These are phyloP conservation scores for Microtus richardsoni DNA, from an alignment of 2,113 vertebrate species.

Conservation along the genomic window DNA sequence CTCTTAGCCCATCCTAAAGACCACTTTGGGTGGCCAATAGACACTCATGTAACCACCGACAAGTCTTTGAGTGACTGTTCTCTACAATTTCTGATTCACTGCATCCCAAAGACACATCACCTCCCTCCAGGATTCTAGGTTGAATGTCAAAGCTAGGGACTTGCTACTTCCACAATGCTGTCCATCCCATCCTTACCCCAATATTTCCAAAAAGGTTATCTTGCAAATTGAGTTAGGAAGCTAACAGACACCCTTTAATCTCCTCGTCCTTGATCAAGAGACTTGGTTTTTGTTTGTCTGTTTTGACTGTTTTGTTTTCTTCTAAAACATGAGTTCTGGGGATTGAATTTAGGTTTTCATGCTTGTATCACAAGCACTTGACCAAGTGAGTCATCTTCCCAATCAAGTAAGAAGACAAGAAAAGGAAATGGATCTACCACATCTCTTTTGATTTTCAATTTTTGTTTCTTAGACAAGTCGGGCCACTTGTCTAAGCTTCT, in stretches of 20 bases:
- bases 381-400: neutral
- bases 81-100: neutral
- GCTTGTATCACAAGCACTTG: neutral
- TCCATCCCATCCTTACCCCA: no score
- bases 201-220: accelerated
- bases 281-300: neutral
- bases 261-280: neutral
- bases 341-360: neutral
- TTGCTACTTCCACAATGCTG: neutral
- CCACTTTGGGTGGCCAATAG: neutral
- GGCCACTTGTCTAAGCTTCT: neutral
- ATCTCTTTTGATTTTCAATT: neutral
- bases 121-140: neutral
- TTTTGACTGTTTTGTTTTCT: neutral
- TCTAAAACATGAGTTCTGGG: neutral
- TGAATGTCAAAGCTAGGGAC: neutral
- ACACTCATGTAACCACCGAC: neutral
- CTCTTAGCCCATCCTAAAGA: neutral
- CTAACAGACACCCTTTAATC: neutral
- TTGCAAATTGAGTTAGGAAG: neutral
- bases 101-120: neutral
- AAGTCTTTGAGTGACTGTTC: neutral
- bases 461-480: neutral
- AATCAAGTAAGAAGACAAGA: neutral
- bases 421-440: neutral